phyloP scores from a whole-genome alignment of 2,797 vertebrate genomes.

The Nyctibius grandis region DNA sequence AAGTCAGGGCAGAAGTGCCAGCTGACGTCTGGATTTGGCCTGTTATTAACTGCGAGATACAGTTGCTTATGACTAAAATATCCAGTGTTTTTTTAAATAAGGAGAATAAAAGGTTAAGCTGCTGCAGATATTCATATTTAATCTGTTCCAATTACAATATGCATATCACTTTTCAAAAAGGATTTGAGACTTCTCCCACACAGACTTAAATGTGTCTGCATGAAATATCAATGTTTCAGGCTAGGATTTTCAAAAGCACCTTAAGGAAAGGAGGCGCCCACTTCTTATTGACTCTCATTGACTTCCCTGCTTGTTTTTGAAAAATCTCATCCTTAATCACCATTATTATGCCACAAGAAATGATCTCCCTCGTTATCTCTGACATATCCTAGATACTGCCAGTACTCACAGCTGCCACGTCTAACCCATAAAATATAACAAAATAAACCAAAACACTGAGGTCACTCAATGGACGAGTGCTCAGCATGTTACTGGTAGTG shows the following conservation, averaged over 20 bases:
- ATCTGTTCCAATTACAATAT: constrained; percentile 47
- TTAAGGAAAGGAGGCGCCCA: neutral
- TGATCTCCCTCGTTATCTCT: neutral
- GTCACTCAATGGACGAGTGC: neutral
- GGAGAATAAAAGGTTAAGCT: constrained; percentile 45
- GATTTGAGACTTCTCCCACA: constrained; percentile 32
- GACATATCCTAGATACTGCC: neutral
- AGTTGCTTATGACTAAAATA: neutral
- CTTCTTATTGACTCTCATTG: constrained; percentile 21
- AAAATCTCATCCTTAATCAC: constrained; percentile 2
- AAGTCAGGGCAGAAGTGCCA: neutral
- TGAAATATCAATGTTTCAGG: constrained; percentile 16
- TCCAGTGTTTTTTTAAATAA: neutral
- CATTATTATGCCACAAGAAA: neutral
- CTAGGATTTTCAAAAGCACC: constrained; percentile 24
- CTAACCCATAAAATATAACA: neutral
- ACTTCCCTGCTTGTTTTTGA: neutral
- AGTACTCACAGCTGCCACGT: neutral
- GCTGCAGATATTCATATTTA: constrained; percentile 21
- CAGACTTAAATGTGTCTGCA: neutral
- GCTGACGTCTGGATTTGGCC: neutral
- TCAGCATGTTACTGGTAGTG: neutral
- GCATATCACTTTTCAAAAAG: constrained; percentile 9
- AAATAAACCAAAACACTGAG: neutral
- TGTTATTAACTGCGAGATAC: neutral